Percentiles rank a stretch among this genome's conserved stretches.
Conservation (phyloP, 2,797 vertebrate genomes). For the Enteromius mattozi region DNA sequence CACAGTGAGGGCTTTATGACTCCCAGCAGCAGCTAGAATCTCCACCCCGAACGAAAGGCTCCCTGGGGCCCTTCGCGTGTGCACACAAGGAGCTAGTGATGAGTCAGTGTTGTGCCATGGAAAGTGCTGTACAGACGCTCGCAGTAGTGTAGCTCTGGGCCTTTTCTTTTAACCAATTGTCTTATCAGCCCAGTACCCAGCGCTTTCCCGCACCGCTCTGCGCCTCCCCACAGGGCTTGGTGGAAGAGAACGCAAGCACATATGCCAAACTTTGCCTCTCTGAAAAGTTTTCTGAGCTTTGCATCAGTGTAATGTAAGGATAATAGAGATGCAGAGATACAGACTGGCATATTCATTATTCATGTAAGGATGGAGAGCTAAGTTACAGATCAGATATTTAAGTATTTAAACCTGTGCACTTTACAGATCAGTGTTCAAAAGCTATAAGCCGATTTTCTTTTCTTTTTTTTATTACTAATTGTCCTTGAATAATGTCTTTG, state of each 20-base stretch:
- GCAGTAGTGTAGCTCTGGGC: constrained; percentile 46
- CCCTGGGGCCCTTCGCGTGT: constrained; percentile 70
- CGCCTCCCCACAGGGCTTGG: constrained; percentile 45
- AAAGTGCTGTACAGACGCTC: constrained; percentile 73
- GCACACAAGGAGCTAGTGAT: constrained; percentile 77
- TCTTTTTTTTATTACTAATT: not conserved
- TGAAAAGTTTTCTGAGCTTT: constrained; percentile 49
- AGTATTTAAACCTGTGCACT: constrained; percentile 28
- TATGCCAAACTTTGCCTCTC: constrained; percentile 53
- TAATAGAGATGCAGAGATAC: constrained; percentile 32
- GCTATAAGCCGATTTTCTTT: not conserved
- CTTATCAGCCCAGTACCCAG: constrained; percentile 46
- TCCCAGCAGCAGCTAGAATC: constrained; percentile 81
- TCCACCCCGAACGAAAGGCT: constrained; percentile 75
- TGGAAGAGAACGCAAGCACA: constrained; percentile 49
- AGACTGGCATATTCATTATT: constrained; percentile 29
- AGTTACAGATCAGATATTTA: not conserved
- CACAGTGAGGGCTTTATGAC: constrained; percentile 78
- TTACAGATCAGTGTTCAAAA: not conserved
- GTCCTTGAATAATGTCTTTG: not conserved
- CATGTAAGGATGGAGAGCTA: not conserved
- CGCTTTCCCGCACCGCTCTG: constrained; percentile 40
- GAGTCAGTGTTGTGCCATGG: constrained; percentile 78
- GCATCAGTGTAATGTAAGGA: constrained; percentile 31
- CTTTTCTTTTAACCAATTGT: constrained; percentile 50